Evolutionary conservation across 2,888 invertebrate genomes (phyloP).

Genomic region (Leptogaster cylindrica): DNA sequence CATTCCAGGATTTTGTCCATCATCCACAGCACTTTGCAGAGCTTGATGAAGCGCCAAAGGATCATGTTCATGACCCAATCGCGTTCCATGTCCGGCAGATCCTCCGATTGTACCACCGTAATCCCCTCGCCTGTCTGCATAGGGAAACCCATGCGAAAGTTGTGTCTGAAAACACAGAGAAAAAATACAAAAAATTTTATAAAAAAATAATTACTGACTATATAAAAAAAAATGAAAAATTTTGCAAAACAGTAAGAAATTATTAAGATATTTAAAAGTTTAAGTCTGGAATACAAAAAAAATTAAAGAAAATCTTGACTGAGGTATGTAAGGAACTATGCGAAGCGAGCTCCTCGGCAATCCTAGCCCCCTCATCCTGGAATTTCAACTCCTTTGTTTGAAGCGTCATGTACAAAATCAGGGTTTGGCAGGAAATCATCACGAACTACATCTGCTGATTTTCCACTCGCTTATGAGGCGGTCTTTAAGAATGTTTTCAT

Average conservation of each 20-base stretch:
- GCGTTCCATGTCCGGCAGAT: conserved; percentile 61
- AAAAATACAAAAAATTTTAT: conserved; percentile 21
- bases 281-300: too few relatives aligned
- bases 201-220: not conserved
- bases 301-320: too few relatives aligned
- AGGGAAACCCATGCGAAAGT: conserved; percentile 70
- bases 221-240: conserved; percentile 9
- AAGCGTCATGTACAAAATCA: conserved; percentile 8
- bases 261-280: not conserved
- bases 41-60: conserved; percentile 82
- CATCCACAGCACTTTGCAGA: conserved; percentile 71
- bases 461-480: not conserved
- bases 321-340: conserved; percentile 24
- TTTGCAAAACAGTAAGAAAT: conserved; percentile 13
- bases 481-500: conserved; percentile 16
- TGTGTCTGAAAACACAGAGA: conserved; percentile 57
- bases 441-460: conserved; percentile 1
- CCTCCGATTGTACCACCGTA: conserved; percentile 68
- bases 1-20: conserved; percentile 77
- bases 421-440: not conserved
- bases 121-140: conserved; percentile 66
- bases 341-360: conserved; percentile 4
- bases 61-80: conserved; percentile 69
- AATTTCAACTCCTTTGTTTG: conserved; percentile 13
- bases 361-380: conserved; percentile 11